These are phyloP conservation scores for Gobionotothen gibberifrons DNA, from an alignment of 2,797 vertebrate species.

Conservation along the genomic window DNA sequence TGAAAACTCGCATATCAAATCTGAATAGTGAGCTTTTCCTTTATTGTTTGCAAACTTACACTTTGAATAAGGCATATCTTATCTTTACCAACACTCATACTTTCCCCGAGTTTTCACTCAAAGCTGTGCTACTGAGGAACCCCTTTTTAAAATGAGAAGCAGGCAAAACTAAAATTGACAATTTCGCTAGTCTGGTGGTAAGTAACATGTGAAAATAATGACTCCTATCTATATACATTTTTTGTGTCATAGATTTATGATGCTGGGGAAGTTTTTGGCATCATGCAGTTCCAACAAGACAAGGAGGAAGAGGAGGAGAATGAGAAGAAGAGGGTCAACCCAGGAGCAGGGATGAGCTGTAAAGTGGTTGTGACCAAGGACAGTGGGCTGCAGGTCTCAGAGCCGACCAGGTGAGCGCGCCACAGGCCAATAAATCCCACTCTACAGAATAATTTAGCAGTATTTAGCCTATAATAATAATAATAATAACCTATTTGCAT, in stretches of 20 bases:
- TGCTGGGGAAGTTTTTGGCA: constrained; percentile 94
- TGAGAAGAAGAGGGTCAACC: constrained; percentile 68
- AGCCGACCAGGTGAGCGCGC: constrained; percentile 86
- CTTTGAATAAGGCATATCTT: neutral
- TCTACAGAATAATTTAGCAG: too few species aligned
- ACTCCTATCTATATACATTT: neutral
- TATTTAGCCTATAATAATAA: too few species aligned
- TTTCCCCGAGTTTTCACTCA: accelerated
- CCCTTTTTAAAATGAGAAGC: neutral
- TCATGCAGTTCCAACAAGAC: constrained; percentile 87
- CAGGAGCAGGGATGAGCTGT: constrained; percentile 73
- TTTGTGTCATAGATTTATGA: constrained; percentile 87
- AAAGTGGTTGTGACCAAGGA: constrained; percentile 92
- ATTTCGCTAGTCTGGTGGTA: neutral
- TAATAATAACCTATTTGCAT: too few species aligned
- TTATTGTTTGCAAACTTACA: neutral
- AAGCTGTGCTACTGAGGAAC: neutral
- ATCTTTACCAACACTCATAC: accelerated
- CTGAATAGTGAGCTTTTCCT: accelerated
- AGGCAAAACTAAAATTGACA: neutral
- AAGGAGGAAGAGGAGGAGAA: constrained; percentile 58
- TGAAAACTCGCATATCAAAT: neutral
- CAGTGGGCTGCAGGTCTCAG: constrained; percentile 85
- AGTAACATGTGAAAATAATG: accelerated
- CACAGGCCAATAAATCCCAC: neutral